Conservation (phyloP, 1,140 invertebrate genomes). For the Neodiprion pinetum region DNA sequence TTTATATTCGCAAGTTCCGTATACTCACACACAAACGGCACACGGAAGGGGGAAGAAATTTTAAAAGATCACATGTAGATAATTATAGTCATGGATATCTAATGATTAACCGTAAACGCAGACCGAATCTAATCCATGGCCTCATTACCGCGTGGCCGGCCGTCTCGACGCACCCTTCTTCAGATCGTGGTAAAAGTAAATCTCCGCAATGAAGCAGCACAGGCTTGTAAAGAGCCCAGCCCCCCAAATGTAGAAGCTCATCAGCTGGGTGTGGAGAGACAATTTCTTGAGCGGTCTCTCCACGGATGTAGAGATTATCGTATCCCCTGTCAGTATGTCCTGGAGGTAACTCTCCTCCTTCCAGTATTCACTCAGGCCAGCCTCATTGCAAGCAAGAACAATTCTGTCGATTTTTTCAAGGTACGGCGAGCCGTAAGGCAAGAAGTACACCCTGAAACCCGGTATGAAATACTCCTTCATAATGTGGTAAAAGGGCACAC, state of each 20-base stretch:
- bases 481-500: background rate
- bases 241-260: background rate
- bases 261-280: background rate
- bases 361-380: background rate
- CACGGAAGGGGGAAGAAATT: no score
- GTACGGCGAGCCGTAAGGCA: background rate
- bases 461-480: background rate
- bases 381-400: background rate
- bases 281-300: background rate
- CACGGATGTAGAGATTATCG: background rate
- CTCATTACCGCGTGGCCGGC: no score
- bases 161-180: background rate
- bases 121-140: no score
- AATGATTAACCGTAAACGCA: no score
- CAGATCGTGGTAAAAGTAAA: background rate
- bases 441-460: background rate
- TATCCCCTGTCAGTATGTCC: background rate
- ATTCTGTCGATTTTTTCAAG: background rate
- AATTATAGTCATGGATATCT: no score
- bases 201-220: background rate
- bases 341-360: background rate
- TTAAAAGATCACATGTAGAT: no score
- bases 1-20: no score
- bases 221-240: background rate
- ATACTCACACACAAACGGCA: no score